A percentile compares a stretch with the other conserved stretches of the same genome.
Conservation (phyloP, 2,888 invertebrate species). For the Flexamia atlantica region DNA sequence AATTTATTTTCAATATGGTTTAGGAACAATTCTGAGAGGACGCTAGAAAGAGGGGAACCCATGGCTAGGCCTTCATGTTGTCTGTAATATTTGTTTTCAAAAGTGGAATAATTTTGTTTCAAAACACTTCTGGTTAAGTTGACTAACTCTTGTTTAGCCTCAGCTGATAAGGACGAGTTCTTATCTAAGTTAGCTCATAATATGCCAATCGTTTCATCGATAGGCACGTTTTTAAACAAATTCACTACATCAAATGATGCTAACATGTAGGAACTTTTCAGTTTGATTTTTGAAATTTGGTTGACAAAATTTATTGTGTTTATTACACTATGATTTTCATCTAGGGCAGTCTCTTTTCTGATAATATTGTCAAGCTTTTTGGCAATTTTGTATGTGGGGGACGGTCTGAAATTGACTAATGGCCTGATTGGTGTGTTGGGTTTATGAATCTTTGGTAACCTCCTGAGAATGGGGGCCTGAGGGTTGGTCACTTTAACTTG, state of each 20-base stretch:
- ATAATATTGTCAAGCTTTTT: not conserved
- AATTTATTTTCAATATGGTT: not conserved
- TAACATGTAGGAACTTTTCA: not conserved
- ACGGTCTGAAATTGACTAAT: not conserved
- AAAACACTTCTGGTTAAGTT: not conserved
- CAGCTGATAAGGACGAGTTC: not conserved
- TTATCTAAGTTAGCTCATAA: not conserved
- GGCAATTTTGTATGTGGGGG: not conserved
- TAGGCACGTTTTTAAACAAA: not conserved
- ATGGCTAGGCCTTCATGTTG: no score
- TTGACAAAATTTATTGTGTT: not conserved
- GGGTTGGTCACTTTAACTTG: constrained; percentile 19
- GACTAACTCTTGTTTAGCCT: not conserved
- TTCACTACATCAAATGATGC: constrained; percentile 2
- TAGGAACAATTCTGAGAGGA: not conserved
- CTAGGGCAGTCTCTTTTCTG: not conserved
- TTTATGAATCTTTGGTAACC: not conserved
- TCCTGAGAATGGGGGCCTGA: not conserved
- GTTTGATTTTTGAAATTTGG: not conserved
- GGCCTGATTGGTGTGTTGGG: not conserved
- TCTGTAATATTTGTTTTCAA: not conserved
- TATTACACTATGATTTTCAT: constrained; percentile 15
- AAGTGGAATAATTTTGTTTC: not conserved
- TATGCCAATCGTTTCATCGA: not conserved
- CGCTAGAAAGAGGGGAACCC: not conserved